Evolutionary conservation across 2,888 invertebrate genomes (phyloP), one percentile per base, ranked within the genome.

Genomic region (Drosophila nigricruria): DNA sequence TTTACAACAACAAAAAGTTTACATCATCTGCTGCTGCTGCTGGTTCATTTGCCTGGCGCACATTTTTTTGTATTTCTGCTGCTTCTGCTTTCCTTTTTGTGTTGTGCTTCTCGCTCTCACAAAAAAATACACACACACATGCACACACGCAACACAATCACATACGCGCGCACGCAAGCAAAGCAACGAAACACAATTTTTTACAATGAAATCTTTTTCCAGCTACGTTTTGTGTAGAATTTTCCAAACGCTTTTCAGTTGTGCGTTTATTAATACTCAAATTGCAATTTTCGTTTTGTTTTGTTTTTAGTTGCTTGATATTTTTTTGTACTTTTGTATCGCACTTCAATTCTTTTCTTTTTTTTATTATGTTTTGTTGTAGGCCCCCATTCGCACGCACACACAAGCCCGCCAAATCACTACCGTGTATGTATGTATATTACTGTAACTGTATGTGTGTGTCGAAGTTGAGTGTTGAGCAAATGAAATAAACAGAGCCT

Each of bases 401-500:
- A 83, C 69, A 83, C 68, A 56, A 80, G 81, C 89, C 83, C 83
- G 83, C 83, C 87, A 83, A 83, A 86, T 83, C 89, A 88, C 83
- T 88, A 86, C 89, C 77, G 89, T 86, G 86, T 73, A 62, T 86
- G 63, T 82, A n/a, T n/a, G n/a, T n/a, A n/a, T n/a, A 79, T 70
- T 59, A 69, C 57, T 66, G 60, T 70, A 64, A 61, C 66, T 64
- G 70, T 73, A 47, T 79, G 70, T 65, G 67, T 80, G 49, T 69
- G 69, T 78, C 43, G 59, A 78, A 75, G 78, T 75, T 73, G 68
- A 73, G 79, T 79, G 74, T 77, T 79, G 59, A 77, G 80, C 68
- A 79, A 77, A 77, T 67, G 66, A 70, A 75, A 79, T 75, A 75
- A 77, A 79, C 75, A 75, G 77, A 77, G 77, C 79, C 77, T 79